Base-by-base conservation (phyloP, 92 coral and sea anemone species). In the Phenganax marumi region DNA sequence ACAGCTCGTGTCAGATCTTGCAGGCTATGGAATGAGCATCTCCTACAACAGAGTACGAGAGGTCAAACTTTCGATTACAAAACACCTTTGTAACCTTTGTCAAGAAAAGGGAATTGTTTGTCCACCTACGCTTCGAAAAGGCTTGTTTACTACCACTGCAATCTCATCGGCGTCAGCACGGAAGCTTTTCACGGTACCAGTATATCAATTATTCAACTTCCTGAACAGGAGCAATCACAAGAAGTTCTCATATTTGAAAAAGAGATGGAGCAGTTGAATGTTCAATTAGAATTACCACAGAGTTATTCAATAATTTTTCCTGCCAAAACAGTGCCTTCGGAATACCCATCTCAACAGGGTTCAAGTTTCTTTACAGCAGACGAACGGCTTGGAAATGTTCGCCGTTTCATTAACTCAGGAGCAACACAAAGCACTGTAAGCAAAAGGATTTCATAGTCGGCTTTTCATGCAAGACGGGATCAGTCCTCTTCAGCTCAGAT, bases 101-200 rank as follows among this genome's bases (percentile, higher is more conserved):
- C 68, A 78, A 18, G 83, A 78, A 60, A 21, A 53, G 53, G 73
- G 83, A 39, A 52, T 78, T 56, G 83, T 78, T 22, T 78, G 83
- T 62, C 73, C 83, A 78, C 83, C 73, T 46, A 62, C 51, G 24
- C 68, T 78, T 47, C 39, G 24, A 26, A 78, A 78, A 24, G 83
- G 83, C 24, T 0, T 78, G 19, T 78, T 78, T 21, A 53, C 83
- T 16, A 78, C 83, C 33, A 73, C 83, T 43, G 83, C 83, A 18
- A 78, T 58, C n/a, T 57, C 83, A 25, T 78, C 83, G 39, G 23
- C 83, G 69, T 58, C 83, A 47, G 83, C 83, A 43, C 70, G n/a
- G 83, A 78, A 52, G 83, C 83, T 10, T 78, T 60, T 21, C 73
- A 78, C 33, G 83, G 83, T 14, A 78, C 83, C 33, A 78, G 82